Conservation (phyloP, 2,888 invertebrate species). For the Acleris literana region DNA sequence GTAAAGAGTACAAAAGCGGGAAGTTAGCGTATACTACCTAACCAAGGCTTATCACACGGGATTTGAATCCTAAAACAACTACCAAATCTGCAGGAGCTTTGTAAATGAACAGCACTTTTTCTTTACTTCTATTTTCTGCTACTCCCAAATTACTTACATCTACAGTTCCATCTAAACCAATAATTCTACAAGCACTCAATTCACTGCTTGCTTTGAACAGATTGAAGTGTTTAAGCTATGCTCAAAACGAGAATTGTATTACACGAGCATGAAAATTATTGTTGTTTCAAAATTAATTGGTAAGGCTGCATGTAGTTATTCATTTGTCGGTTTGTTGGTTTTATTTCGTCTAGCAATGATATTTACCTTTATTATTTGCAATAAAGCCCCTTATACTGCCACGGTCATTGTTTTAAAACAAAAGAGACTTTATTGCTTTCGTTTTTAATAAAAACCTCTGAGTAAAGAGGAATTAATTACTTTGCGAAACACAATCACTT, state of each 20-base stretch:
- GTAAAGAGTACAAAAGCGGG: too few relatives aligned
- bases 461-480: slow-evolving; percentile 5
- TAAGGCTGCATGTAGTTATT: slow-evolving; percentile 23
- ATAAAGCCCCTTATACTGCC: slow-evolving; percentile 29
- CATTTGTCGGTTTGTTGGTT: slow-evolving; percentile 22
- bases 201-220: slow-evolving; percentile 4
- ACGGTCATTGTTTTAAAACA: slow-evolving; percentile 17
- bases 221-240: neutral
- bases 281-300: neutral
- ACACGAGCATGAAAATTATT: neutral
- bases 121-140: slow-evolving; percentile 26
- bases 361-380: slow-evolving; percentile 27
- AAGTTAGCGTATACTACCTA: too few relatives aligned
- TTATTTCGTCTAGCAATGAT: slow-evolving; percentile 34
- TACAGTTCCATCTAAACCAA: neutral
- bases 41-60: neutral
- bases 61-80: slow-evolving; percentile 37
- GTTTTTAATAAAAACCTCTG: slow-evolving; percentile 16
- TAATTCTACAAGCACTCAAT: neutral
- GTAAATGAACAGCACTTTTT: slow-evolving; percentile 43
- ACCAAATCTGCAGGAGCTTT: slow-evolving; percentile 45
- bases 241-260: slow-evolving; percentile 1
- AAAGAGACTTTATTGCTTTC: slow-evolving; percentile 9
- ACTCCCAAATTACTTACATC: slow-evolving; percentile 27
- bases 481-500: neutral